phyloP scores from a whole-genome alignment of 2,797 vertebrate genomes.

The Hyperoplus lanceolatus region DNA sequence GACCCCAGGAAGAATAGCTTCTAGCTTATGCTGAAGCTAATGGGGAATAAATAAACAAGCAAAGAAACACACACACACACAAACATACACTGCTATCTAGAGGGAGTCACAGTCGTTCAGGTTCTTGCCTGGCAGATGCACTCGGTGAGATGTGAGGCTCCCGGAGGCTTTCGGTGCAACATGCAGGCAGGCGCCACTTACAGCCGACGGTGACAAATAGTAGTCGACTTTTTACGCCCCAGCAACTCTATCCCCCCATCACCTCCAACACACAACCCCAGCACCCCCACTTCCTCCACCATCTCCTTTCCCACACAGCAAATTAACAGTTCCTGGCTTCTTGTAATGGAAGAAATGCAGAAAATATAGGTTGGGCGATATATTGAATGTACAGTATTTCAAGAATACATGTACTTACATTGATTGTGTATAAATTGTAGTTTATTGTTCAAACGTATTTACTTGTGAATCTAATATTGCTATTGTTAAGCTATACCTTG shows the following conservation, averaged over 20 bases:
- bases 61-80: slow-evolving; percentile 10
- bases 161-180: slow-evolving; percentile 69
- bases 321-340: slow-evolving; percentile 58
- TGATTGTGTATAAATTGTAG: too few species aligned
- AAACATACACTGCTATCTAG: slow-evolving; percentile 8
- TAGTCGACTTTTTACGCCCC: slow-evolving; percentile 73
- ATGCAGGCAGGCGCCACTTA: slow-evolving; percentile 53
- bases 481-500: too few species aligned
- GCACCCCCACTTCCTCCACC: slow-evolving; percentile 12
- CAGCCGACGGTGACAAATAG: slow-evolving; percentile 76
- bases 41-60: too few species aligned
- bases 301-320: slow-evolving; percentile 52
- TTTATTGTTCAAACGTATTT: too few species aligned
- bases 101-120: slow-evolving; percentile 57
- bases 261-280: slow-evolving; percentile 3
- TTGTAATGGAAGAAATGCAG: not conserved
- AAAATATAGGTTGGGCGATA: not conserved
- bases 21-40: too few species aligned
- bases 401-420: too few species aligned
- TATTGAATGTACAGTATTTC: too few species aligned
- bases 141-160: slow-evolving; percentile 38
- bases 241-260: slow-evolving; percentile 46
- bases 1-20: too few species aligned
- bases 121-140: slow-evolving; percentile 57
- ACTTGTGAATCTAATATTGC: too few species aligned